A percentile compares a stretch with the other conserved stretches of the same genome.
These are phyloP conservation scores for Nannoperca obscura DNA, from an alignment of 2,797 vertebrate genomes.

Conservation along the genomic window DNA sequence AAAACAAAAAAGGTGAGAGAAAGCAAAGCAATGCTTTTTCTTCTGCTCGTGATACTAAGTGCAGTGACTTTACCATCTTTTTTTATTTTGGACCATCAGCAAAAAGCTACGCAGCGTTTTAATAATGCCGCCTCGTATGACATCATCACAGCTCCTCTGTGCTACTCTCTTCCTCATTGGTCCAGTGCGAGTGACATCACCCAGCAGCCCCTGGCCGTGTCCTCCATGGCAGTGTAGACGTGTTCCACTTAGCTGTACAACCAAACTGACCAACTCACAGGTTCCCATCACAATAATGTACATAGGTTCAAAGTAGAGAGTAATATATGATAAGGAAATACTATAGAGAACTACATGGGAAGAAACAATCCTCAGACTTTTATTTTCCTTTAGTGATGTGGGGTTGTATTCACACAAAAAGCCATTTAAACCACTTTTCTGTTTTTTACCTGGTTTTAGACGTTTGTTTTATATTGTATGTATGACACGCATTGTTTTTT, in stretches of 20 bases:
- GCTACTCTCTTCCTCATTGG: constrained; percentile 64
- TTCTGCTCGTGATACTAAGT: constrained; percentile 72
- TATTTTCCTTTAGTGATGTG: constrained; percentile 67
- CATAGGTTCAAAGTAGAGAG: constrained; percentile 86
- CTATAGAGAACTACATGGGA: constrained; percentile 72
- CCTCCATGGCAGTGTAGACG: constrained; percentile 49
- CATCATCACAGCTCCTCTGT: constrained; percentile 49
- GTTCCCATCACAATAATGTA: constrained; percentile 82
- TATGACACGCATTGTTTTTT: constrained; percentile 51
- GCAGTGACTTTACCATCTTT: constrained; percentile 74
- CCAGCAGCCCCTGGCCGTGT: constrained; percentile 32
- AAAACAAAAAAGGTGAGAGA: constrained; percentile 18
- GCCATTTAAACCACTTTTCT: constrained; percentile 79
- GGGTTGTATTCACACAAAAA: constrained; percentile 73
- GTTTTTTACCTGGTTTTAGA: constrained; percentile 71
- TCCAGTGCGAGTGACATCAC: constrained; percentile 50
- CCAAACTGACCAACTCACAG: constrained; percentile 68
- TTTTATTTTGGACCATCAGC: constrained; percentile 57
- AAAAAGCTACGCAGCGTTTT: constrained; percentile 55
- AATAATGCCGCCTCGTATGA: constrained; percentile 34
- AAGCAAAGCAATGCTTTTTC: constrained; percentile 41
- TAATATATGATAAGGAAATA: constrained; percentile 87
- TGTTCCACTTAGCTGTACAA: constrained; percentile 58
- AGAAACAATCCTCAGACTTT: constrained; percentile 50
- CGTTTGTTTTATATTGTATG: constrained; percentile 65